Evolutionary conservation across 2,797 vertebrate species (phyloP).

Genomic region (Enteromius unitaeniatus): DNA sequence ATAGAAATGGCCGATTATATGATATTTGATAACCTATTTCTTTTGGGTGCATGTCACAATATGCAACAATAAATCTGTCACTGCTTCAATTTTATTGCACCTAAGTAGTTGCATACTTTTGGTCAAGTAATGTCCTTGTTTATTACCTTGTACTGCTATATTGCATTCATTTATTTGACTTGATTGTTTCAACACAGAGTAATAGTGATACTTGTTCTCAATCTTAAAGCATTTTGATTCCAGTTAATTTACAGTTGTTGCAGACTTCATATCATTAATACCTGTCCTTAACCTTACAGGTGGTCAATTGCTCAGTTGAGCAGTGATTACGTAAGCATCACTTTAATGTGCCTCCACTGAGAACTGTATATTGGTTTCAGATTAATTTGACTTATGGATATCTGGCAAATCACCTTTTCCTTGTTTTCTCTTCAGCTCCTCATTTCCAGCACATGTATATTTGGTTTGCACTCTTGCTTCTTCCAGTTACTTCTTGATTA

Average conservation of each 20-base stretch:
- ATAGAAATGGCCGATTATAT: neutral
- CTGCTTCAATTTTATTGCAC: neutral
- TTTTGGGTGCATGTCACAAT: neutral
- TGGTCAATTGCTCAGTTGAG: slow-evolving; percentile 15
- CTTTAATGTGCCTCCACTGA: neutral
- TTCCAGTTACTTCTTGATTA: slow-evolving; percentile 74
- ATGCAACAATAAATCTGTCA: neutral
- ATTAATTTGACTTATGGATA: neutral
- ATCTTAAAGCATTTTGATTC: slow-evolving; percentile 6
- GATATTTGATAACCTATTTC: too few species aligned
- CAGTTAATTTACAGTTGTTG: slow-evolving; percentile 12
- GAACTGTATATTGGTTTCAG: neutral
- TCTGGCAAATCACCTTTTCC: neutral
- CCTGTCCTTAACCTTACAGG: slow-evolving; percentile 12
- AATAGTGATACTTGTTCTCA: neutral
- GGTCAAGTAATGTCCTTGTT: neutral
- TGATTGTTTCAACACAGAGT: neutral
- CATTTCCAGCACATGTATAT: slow-evolving; percentile 50
- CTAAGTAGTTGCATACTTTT: neutral
- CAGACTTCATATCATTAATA: slow-evolving; percentile 7
- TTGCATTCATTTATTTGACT: neutral
- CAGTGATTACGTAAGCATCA: neutral
- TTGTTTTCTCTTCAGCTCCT: slow-evolving; percentile 8
- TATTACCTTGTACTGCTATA: neutral
- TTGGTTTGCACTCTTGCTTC: slow-evolving; percentile 55